These are phyloP conservation scores for Anarrhichthys ocellatus DNA, from an alignment of 2,113 vertebrate genomes.

Conservation along the genomic window DNA sequence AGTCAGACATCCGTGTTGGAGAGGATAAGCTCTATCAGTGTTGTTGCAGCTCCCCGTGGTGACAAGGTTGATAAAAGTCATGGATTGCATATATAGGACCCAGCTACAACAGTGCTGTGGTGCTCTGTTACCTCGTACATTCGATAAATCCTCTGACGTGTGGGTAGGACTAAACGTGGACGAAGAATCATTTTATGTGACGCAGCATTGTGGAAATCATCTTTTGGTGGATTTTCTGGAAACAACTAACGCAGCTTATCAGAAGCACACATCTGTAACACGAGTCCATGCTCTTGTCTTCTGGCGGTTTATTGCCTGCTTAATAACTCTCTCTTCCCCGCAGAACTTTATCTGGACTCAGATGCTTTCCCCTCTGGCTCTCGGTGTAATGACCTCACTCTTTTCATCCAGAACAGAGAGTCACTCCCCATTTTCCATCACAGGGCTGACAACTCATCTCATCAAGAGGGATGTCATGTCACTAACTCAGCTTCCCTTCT, in stretches of 20 bases:
- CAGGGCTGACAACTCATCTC: constrained; percentile 54
- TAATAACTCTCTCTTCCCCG: constrained; percentile 14
- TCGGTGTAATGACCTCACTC: constrained; percentile 62
- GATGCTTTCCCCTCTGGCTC: constrained; percentile 55
- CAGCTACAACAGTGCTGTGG: not conserved
- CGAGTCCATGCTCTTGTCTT: constrained; percentile 1
- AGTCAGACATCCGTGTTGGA: constrained; percentile 33
- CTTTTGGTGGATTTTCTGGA: not conserved
- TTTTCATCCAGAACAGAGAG: constrained; percentile 52
- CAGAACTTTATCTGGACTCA: constrained; percentile 61
- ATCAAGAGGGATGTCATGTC: constrained; percentile 51
- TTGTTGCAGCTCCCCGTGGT: constrained; percentile 14
- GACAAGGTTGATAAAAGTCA: constrained; percentile 34
- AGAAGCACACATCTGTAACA: not conserved
- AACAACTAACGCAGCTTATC: not conserved
- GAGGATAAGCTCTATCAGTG: constrained; percentile 21
- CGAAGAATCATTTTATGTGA: not conserved
- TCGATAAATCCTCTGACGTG: not conserved
- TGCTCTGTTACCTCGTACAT: constrained; percentile 9
- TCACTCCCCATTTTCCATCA: constrained; percentile 50
- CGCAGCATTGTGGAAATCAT: not conserved
- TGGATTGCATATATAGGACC: not conserved
- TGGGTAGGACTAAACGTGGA: not conserved
- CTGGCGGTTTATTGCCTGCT: constrained; percentile 2
- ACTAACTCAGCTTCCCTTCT: constrained; percentile 26